Evolutionary conservation across 2,113 vertebrate genomes (phyloP), one percentile per base, ranked within the genome.

Genomic region (Melanotaenia duboulayi): DNA sequence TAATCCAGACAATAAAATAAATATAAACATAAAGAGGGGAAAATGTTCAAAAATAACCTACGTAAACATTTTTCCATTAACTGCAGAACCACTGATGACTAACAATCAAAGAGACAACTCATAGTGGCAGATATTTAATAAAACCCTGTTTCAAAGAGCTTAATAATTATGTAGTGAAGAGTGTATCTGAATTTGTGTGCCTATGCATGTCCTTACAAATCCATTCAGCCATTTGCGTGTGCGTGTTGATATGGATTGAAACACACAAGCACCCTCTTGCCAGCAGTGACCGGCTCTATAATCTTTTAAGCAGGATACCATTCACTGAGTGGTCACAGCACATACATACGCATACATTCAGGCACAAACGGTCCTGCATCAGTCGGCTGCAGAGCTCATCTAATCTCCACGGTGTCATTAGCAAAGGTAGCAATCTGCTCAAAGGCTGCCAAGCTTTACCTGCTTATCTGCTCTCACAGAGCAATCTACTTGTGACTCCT

Each of bases 351-450:
- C 7, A 10, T 65, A 56, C 22, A 11, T 70, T 42, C 44, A 19
- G 37, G 24, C 57, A 67, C 72, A 68, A 57, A 78, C 48, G 42
- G 64, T 66, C 6, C 49, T 37, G 63, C 80, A 85, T 80, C 71
- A 69, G 70, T 62, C 72, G 12, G 68, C 70, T 51, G 67, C 81
- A 22, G 67, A 28, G 65, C 81, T 82, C 52, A 14, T 78, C 55
- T 87, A 91, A 92, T 92, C 75, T 87, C 62, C 56, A 66, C 32
- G 48, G 67, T 87, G 84, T 87, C 85, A 90, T 91, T 89, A 92
- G 82, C 66, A 76, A 77, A 79, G 58, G 60, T 80, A 83, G 76
- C 80, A 87, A 88, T 78, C 83, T 90, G 83, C 81, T 83, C 71
- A 87, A 87, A 83, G 28, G 42, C 73, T 79, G 70, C 71, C 67